Conservation (phyloP, 2,888 invertebrate genomes). For the Helobdella robusta region DNA sequence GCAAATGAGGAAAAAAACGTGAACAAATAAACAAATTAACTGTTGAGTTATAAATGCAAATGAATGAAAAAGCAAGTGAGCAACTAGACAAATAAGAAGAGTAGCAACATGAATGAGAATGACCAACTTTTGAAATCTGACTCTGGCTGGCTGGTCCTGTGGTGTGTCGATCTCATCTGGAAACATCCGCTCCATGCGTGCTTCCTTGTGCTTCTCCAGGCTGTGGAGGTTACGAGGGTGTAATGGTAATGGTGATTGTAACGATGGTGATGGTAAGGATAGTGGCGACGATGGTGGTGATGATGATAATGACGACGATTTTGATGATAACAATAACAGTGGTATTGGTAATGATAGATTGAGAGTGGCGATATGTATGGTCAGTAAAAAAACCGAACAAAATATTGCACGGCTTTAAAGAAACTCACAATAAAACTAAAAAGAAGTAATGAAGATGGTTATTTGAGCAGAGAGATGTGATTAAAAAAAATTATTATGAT, state of each 20-base stretch:
- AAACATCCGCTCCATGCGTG: constrained; percentile 69
- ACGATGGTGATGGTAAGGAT: not conserved
- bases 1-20: not conserved
- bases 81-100: too few relatives aligned
- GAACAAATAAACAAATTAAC: not conserved
- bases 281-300: not conserved
- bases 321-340: not conserved
- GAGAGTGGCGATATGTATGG: too few relatives aligned
- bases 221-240: constrained; percentile 34
- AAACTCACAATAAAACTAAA: too few relatives aligned
- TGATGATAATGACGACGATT: not conserved
- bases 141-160: constrained; percentile 66
- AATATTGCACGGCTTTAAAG: too few relatives aligned
- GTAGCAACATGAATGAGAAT: too few relatives aligned
- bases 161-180: constrained; percentile 98
- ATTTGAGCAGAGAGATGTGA: too few relatives aligned
- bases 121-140: constrained; percentile 71
- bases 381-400: too few relatives aligned
- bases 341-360: too few relatives aligned
- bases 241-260: not conserved
- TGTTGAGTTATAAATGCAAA: not conserved
- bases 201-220: constrained; percentile 49
- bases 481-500: not conserved
- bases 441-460: too few relatives aligned
- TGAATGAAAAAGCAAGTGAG: not conserved